These are phyloP conservation scores for Eupithecia inturbata DNA, from an alignment of 2,888 invertebrate genomes.

Conservation along the genomic window DNA sequence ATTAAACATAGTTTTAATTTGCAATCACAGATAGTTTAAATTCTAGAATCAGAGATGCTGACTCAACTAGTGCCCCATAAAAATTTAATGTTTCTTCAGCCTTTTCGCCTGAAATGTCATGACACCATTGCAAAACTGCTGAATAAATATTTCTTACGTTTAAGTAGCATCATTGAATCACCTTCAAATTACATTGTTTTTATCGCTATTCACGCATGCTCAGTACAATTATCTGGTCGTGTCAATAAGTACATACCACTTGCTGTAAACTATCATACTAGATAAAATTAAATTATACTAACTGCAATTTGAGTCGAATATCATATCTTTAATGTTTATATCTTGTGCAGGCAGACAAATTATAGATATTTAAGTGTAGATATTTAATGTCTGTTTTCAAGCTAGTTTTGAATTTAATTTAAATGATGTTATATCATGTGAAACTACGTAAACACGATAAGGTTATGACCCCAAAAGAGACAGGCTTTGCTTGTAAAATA, in stretches of 20 bases:
- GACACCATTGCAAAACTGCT: slow-evolving; percentile 12
- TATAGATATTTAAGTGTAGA: not conserved
- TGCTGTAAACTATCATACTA: slow-evolving; percentile 14
- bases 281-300: slow-evolving; percentile 14
- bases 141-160: slow-evolving; percentile 6
- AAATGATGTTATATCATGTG: not conserved
- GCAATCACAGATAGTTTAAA: not conserved
- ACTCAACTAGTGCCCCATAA: not conserved
- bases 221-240: not conserved
- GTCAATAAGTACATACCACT: not conserved
- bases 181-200: slow-evolving; percentile 14
- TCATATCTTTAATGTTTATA: slow-evolving; percentile 4
- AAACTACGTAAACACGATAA: not conserved
- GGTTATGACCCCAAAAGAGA: not conserved
- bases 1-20: not conserved
- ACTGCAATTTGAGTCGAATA: not conserved
- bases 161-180: slow-evolving; percentile 9
- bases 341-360: not conserved
- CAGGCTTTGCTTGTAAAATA: not conserved
- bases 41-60: not conserved
- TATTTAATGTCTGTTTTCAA: not conserved
- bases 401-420: not conserved
- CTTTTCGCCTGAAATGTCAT: not conserved
- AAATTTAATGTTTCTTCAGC: not conserved
- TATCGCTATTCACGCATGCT: slow-evolving; percentile 17